Percentiles rank a stretch among this genome's conserved stretches.
phyloP scores from a whole-genome alignment of 2,888 invertebrate genomes.

The Nephrotoma appendiculata region DNA sequence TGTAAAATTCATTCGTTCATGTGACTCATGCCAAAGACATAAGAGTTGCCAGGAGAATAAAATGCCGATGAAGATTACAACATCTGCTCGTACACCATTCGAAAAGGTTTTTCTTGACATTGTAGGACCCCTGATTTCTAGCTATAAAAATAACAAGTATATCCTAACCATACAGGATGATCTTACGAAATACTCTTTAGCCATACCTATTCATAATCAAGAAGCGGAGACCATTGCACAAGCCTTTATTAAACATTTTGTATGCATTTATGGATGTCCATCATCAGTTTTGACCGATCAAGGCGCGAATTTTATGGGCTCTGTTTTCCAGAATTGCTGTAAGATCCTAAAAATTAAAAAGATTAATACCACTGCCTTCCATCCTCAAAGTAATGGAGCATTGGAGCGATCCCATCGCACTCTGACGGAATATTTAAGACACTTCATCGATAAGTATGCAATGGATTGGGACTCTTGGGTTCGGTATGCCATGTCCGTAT shows the following conservation, averaged over 20 bases:
- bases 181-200: slow-evolving; percentile 21
- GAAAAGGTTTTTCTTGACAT: not conserved
- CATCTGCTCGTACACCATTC: not conserved
- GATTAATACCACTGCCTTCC: too few relatives aligned
- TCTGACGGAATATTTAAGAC: slow-evolving; percentile 19
- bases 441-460: slow-evolving; percentile 16
- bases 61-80: too few relatives aligned
- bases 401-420: slow-evolving; percentile 17
- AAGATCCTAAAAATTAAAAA: too few relatives aligned
- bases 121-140: not conserved
- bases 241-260: not conserved
- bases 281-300: not conserved
- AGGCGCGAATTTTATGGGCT: not conserved
- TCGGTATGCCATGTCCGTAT: slow-evolving; percentile 19
- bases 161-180: slow-evolving; percentile 22
- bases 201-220: slow-evolving; percentile 19
- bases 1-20: too few relatives aligned
- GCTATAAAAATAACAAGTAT: not conserved
- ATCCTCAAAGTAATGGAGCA: too few relatives aligned
- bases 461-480: slow-evolving; percentile 21
- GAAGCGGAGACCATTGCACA: slow-evolving; percentile 20
- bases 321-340: too few relatives aligned
- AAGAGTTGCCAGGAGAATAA: too few relatives aligned
- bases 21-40: too few relatives aligned
- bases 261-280: not conserved